Conservation (phyloP, 2,888 invertebrate genomes). For the Calliscelio sp. region DNA sequence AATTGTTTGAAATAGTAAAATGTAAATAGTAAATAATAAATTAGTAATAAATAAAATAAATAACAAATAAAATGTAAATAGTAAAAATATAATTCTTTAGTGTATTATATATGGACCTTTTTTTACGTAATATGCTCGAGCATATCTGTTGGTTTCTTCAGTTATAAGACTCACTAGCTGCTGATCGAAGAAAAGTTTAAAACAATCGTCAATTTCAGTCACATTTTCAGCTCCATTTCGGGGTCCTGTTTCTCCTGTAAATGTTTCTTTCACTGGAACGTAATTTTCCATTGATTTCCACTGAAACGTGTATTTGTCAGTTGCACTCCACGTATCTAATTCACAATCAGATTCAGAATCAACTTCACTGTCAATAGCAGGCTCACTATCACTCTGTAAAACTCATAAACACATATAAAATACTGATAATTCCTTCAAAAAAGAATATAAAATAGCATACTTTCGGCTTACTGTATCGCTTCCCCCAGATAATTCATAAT, state of each 20-base stretch:
- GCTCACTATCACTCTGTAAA: too few species aligned
- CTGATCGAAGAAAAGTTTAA: constrained; percentile 4
- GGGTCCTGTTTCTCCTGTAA: not conserved
- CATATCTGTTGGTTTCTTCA: constrained; percentile 15
- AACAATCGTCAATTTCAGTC: not conserved
- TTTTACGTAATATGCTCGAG: not conserved
- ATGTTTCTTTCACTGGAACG: not conserved
- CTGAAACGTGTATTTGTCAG: too few species aligned
- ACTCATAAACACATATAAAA: too few species aligned
- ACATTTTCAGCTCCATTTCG: constrained; percentile 25
- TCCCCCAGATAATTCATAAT: too few species aligned
- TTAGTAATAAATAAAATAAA: constrained; percentile 23
- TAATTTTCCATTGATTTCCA: constrained; percentile 36
- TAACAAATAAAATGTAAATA: not conserved
- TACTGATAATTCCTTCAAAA: too few species aligned
- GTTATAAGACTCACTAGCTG: not conserved
- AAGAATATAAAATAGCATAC: too few species aligned
- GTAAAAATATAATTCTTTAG: not conserved
- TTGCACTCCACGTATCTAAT: too few species aligned
- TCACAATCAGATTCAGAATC: too few species aligned
- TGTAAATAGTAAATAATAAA: too few species aligned
- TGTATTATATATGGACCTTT: not conserved
- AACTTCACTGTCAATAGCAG: too few species aligned
- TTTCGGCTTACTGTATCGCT: too few species aligned
- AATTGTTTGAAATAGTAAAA: too few species aligned